Evolutionary conservation across 2,888 invertebrate genomes (phyloP), one percentile per base, ranked within the genome.

Genomic region (Argyra leucocephala): DNA sequence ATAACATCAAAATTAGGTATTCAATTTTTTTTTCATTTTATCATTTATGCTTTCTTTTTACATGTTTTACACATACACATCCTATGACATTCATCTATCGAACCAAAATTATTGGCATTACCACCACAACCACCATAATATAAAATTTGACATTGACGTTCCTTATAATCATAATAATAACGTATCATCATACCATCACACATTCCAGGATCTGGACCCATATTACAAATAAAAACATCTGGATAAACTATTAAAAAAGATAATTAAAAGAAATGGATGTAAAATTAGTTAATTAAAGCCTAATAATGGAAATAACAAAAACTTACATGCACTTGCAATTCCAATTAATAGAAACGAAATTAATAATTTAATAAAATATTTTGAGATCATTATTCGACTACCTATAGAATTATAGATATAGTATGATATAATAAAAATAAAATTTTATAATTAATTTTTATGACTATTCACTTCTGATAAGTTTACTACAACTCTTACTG

Each of bases 71-170:
- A 48, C 48, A 48, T 48, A 48, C 48, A 48, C 1, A 48, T 3
- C 2, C 12, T 2, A 15, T 48, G 48, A 15, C 48, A 48, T 18
- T 48, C 12, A 9, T 48, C 48, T 48, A 48, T 12, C 5, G 15
- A 18, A 12, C 5, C 15, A 48, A 48, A 48, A 18, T 48, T 15
- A 48, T 48, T 48, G 12, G 1, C 15, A 48, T 48, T 48, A 48
- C 48, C 48, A 18, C n/a, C 48, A 48, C 48, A 48, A n/a, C 48
- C 48, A 48, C 48, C 48, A 48, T 48, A 48, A 48, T 48, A 48
- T n/a, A 48, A 48, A 48, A 48, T 9, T 48, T 48, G 18, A 48
- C 48, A 48, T 48, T 48, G 48, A 3, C 18, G 12, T 48, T 48
- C 48, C 5, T 48, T 18, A 3, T 48, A 3, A 48, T 48, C 18